These are phyloP conservation scores for Rhegmatorhina hoffmannsi DNA, from an alignment of 2,113 vertebrate species.

Conservation along the genomic window DNA sequence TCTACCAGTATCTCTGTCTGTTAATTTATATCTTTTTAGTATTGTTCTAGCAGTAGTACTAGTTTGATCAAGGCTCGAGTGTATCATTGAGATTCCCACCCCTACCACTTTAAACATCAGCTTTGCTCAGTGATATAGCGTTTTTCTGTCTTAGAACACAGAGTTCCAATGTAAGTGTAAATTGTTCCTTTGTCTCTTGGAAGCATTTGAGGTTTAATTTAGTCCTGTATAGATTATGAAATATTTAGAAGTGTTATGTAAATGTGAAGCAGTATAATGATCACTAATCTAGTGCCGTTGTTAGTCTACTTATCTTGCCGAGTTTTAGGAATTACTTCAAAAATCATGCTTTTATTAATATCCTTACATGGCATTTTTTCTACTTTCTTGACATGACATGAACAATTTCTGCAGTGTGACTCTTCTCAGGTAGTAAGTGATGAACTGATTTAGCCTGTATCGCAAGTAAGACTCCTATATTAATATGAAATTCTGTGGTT, in stretches of 20 bases:
- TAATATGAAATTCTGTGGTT: neutral
- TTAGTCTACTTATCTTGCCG: neutral
- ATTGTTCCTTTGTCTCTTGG: neutral
- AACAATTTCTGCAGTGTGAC: neutral
- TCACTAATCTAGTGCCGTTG: neutral
- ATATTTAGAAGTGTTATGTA: slow-evolving; percentile 22
- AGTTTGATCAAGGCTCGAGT: neutral
- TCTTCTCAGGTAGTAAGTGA: neutral
- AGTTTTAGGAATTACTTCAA: neutral
- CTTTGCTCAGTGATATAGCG: neutral
- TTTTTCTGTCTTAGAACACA: neutral
- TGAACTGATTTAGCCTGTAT: neutral
- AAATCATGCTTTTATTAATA: neutral
- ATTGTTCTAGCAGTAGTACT: neutral
- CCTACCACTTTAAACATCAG: neutral
- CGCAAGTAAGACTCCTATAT: neutral
- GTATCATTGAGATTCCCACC: neutral
- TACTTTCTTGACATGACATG: neutral
- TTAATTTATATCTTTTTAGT: neutral
- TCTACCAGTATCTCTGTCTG: neutral
- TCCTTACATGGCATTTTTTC: neutral
- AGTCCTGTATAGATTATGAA: neutral
- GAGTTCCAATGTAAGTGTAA: neutral
- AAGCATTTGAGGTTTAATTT: slow-evolving; percentile 13
- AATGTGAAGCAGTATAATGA: neutral